Base-by-base conservation (phyloP, 35 echinoderm and acorn worm genomes). In the Heliocidaris erythrogramma region DNA sequence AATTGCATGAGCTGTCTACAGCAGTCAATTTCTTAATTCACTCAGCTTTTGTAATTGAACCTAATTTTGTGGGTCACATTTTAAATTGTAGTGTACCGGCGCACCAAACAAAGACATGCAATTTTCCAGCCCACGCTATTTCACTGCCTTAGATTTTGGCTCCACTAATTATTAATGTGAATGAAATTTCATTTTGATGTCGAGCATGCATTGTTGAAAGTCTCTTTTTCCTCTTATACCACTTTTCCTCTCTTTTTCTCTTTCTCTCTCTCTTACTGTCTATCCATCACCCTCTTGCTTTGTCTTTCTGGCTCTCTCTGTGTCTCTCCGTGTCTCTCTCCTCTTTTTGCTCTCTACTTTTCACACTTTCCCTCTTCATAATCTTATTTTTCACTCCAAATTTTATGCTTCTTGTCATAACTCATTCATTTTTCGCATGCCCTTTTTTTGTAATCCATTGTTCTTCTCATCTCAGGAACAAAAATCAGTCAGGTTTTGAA, bases 1-100 rank as follows among this genome's bases (percentile, higher is more conserved):
- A 69, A 5, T 69, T 69, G 61, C 13, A 78, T 27, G 8, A 78
- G 65, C n/a, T n/a, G 65, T 78, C 65, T 78, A 18, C 65, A 78
- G 65, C 65, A 78, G 21, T 78, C 65, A 78, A 78, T 78, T 78
- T 78, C 17, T n/a, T 78, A 78, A 78, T 78, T 78, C 65, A 78
- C 21, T 7, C 65, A 78, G 65, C 65, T n/a, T 78, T 78, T 78
- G 27, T 78, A 78, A 78, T 78, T 78, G 65, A n/a, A 78, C 65
- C 3, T 78, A 27, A 78, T 78, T 78, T 78, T 78, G 65, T 78
- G 65, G 65, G 65, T 78, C 65, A 78, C 65, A 78, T 78, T 27
- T 78, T 78, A 27, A 7, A 78, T 27, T 6, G 18, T 3, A 7
- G 65, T 21, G 21, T n/a, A 78, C 21, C 7, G 65, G 18, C 18